Conservation (phyloP, 2,888 invertebrate genomes). For the Ariolimax columbianus region DNA sequence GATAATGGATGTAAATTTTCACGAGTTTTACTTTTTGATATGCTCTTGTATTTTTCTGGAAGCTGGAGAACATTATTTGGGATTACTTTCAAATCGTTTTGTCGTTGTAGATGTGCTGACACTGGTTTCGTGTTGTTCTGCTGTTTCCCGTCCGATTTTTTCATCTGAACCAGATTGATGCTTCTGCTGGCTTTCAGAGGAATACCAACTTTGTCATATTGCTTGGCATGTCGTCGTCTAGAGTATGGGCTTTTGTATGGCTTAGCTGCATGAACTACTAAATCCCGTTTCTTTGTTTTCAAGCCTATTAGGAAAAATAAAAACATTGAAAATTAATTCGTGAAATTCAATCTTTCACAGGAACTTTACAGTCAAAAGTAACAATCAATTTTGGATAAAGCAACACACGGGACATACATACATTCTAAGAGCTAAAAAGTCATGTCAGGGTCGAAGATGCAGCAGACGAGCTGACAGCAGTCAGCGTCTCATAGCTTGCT, state of each 20-base stretch:
- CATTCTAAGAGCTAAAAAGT: no score
- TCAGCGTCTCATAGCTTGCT: no score
- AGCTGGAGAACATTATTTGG: no score
- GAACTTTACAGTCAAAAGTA: no score
- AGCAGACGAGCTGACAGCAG: no score
- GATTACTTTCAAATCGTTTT: background rate
- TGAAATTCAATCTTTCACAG: no score
- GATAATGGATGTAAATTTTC: background rate
- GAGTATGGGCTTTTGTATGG: conserved; percentile 29
- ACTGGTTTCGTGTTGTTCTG: background rate
- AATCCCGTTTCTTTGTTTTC: background rate
- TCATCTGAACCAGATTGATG: no score
- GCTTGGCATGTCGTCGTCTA: background rate
- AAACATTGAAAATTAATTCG: background rate
- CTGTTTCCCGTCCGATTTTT: background rate
- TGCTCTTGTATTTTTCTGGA: background rate
- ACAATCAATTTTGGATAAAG: no score
- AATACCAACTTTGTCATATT: background rate
- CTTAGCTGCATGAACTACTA: conserved; percentile 20
- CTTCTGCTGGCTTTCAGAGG: background rate
- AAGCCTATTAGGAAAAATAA: background rate
- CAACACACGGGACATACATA: no score
- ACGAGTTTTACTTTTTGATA: background rate
- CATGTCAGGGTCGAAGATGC: no score
- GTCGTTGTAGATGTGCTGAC: background rate